Percentiles rank a stretch among this genome's conserved stretches.
Conservation (phyloP, 2,888 invertebrate genomes). For the Orgyia antiqua region DNA sequence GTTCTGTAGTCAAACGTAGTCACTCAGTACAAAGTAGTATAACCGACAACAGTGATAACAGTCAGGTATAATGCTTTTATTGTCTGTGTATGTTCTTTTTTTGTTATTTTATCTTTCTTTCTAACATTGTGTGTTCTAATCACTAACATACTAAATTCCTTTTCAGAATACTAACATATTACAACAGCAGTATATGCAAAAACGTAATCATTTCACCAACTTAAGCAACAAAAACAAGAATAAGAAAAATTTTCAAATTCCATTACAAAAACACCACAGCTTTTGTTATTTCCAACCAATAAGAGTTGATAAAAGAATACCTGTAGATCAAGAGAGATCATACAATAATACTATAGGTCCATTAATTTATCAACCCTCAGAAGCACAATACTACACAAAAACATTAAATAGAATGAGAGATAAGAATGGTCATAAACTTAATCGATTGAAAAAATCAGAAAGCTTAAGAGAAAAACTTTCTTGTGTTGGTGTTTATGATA, state of each 20-base stretch:
- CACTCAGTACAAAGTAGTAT: conserved; percentile 64
- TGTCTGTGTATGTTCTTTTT: conserved; percentile 21
- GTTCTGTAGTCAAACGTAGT: conserved; percentile 59
- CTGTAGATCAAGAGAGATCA: conserved; percentile 62
- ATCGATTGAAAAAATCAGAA: conserved; percentile 71
- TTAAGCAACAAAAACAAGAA: conserved; percentile 68
- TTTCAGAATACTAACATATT: conserved; percentile 80
- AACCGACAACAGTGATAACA: conserved; percentile 48
- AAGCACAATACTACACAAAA: conserved; percentile 66
- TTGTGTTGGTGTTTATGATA: conserved; percentile 70
- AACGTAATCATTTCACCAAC: conserved; percentile 76
- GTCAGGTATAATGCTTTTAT: conserved; percentile 66
- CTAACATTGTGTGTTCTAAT: conserved; percentile 35
- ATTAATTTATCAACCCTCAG: conserved; percentile 63
- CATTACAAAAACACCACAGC: conserved; percentile 81
- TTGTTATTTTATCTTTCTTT: conserved; percentile 20
- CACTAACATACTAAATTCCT: conserved; percentile 61
- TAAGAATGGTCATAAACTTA: conserved; percentile 64
- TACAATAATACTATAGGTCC: conserved; percentile 71
- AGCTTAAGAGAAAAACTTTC: conserved; percentile 70
- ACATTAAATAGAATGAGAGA: conserved; percentile 70
- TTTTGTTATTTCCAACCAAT: conserved; percentile 83
- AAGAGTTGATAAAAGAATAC: conserved; percentile 77
- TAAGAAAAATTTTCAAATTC: conserved; percentile 81
- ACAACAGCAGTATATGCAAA: conserved; percentile 78